Evolutionary conservation across 2,888 invertebrate genomes (phyloP).

Genomic region (Apamea sordens): DNA sequence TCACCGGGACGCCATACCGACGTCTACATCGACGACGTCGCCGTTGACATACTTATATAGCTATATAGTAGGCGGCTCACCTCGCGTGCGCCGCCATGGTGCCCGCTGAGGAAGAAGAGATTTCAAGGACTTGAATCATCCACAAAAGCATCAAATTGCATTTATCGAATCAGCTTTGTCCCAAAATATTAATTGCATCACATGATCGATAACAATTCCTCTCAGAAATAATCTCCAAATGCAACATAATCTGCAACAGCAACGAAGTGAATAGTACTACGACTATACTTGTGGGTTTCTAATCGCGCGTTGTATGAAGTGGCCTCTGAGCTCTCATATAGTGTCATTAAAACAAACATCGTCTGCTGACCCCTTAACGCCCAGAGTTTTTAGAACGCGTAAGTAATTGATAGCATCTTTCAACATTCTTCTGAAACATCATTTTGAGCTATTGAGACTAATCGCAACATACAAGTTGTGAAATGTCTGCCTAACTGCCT

Average conservation of each 20-base stretch:
- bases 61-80: neutral
- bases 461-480: conserved; percentile 32
- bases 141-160: neutral
- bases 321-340: neutral
- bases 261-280: neutral
- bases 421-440: conserved; percentile 37
- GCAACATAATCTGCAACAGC: neutral
- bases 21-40: neutral
- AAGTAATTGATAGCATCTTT: conserved; percentile 47
- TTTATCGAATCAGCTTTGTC: neutral
- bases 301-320: conserved; percentile 4
- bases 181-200: neutral
- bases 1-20: neutral
- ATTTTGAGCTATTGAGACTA: conserved; percentile 28
- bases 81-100: neutral
- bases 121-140: neutral
- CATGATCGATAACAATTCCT: neutral
- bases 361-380: conserved; percentile 34
- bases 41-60: too few relatives aligned
- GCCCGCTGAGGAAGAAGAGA: neutral
- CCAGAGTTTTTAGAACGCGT: conserved; percentile 28
- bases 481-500: conserved; percentile 24
- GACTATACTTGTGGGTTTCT: neutral
- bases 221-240: neutral
- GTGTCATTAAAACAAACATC: conserved; percentile 19